Conservation (phyloP, 2,113 vertebrate genomes). For the Lepus europaeus region DNA sequence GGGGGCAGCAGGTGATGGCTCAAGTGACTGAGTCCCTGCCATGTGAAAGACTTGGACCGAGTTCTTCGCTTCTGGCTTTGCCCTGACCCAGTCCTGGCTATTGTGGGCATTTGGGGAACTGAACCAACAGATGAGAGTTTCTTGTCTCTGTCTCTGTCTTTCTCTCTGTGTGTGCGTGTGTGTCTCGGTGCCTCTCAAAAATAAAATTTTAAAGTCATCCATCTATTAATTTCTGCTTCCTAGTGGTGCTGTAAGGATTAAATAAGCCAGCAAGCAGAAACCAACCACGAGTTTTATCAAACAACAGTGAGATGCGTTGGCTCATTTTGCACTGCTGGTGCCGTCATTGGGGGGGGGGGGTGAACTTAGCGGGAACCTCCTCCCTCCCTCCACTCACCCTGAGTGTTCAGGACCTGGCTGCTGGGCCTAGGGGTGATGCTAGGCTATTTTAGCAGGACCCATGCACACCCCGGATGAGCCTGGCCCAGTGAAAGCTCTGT, state of each 20-base stretch:
- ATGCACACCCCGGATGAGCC: background rate
- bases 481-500: background rate
- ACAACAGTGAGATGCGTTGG: background rate
- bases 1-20: no score
- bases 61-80: no score
- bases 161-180: no score
- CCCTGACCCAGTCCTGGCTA: no score
- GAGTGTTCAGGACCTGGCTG: background rate
- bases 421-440: background rate
- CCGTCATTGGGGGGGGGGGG: no score
- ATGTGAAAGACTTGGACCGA: no score
- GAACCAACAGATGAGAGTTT: no score
- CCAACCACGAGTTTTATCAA: no score
- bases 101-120: no score
- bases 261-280: background rate
- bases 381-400: background rate
- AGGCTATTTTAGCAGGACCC: background rate
- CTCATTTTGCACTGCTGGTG: background rate
- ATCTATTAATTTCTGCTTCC: conserved; percentile 16
- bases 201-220: background rate
- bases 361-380: background rate
- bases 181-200: background rate
- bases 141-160: no score
- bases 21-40: no score
- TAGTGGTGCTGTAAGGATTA: background rate